Evolutionary conservation across 2,113 vertebrate genomes (phyloP), one percentile per base, ranked within the genome.

Genomic region (Pachyramphus minor): DNA sequence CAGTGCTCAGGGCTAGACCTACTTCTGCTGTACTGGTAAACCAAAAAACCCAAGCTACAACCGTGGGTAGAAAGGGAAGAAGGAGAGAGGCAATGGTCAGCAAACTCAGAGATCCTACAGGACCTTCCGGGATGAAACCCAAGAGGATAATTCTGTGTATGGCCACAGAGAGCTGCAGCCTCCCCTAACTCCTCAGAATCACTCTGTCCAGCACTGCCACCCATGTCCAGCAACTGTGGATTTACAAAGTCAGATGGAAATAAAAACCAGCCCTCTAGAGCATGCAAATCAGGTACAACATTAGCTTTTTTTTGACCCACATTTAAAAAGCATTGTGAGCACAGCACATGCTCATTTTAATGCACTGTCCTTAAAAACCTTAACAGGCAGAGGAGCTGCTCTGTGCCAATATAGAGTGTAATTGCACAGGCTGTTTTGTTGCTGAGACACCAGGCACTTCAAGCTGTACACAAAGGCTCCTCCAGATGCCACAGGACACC

Each of bases 401-500:
- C 14, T 27, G 84, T 53, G 25, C 21, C 63, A 33, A 0, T 25
- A 23, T 1, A 5, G n/a, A 14, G 12, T 6, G 4, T 33, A 8
- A 12, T 41, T 47, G 33, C 44, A 33, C 6, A 39, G 39, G 8
- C 31, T 66, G 27, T 20, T 86, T 33, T 69, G 31, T 44, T 73
- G 31, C 31, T 3, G 59, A 74, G 31, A 44, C 19, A 8, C 31
- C 59, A 69, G 27, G 24, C 60, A 21, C 12, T 19, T 11, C 1
- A 4, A 60, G 20, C 28, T 87, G 8, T 15, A 25, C 25, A 28
- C 55, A 74, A 41, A 56, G 16, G 24, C 22, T 69, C 45, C 22
- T 56, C 55, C 15, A 49, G 59, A 24, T 62, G 31, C 45, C 45
- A 67, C 13, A 17, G 28, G 47, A 66, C 45, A 42, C 8, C 6